Conservation (phyloP, 2,113 vertebrate species). For the Siphamia tubifer region DNA sequence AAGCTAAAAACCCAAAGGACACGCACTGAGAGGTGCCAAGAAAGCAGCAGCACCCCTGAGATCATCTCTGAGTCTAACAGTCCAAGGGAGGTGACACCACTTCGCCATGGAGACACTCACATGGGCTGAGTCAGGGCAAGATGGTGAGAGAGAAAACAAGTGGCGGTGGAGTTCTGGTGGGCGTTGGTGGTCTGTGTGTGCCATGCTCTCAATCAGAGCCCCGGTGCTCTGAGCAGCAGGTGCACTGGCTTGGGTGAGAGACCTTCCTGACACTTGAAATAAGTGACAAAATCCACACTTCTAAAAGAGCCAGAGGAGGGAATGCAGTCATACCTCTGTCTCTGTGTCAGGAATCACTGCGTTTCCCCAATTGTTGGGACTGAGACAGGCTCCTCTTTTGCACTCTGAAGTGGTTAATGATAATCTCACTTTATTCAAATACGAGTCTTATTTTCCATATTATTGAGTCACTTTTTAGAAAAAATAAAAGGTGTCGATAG, state of each 20-base stretch:
- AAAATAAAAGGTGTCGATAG: too few species aligned
- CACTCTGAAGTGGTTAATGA: background rate
- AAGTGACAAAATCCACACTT: conserved; percentile 38
- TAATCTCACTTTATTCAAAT: background rate
- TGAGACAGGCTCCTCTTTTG: background rate
- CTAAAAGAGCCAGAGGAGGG: background rate
- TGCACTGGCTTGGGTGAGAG: conserved; percentile 41
- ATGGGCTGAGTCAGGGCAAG: background rate
- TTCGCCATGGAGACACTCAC: background rate
- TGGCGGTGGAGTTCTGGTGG: background rate
- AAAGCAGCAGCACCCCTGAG: conserved; percentile 6
- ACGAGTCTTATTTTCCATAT: background rate
- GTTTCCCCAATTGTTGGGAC: background rate
- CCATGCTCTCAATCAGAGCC: conserved; percentile 11
- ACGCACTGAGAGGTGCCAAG: background rate
- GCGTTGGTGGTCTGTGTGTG: background rate
- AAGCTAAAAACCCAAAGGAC: background rate
- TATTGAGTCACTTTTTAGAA: too few species aligned
- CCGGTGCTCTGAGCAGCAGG: conserved; percentile 31
- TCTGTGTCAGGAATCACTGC: background rate
- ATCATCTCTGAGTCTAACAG: conserved; percentile 12
- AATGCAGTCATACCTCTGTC: background rate
- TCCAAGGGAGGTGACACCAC: background rate
- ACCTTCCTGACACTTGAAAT: conserved; percentile 52
- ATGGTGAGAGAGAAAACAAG: background rate